A percentile compares a stretch with the other conserved stretches of the same genome.
phyloP scores from a whole-genome alignment of 2,113 vertebrate genomes.

The Mungos mungo region DNA sequence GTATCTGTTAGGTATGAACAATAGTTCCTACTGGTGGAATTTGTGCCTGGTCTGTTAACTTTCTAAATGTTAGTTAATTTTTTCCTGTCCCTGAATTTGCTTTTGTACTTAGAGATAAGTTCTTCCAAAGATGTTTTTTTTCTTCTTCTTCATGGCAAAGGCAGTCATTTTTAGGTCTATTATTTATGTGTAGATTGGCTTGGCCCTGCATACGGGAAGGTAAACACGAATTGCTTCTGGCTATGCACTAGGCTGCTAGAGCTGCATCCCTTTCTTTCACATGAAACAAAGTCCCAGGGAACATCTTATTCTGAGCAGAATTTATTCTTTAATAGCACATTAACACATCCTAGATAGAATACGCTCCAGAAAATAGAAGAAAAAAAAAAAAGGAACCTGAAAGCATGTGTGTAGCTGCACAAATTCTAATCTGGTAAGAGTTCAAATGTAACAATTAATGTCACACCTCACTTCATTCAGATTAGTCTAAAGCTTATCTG shows the following conservation, averaged over 20 bases:
- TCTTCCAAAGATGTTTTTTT: background rate
- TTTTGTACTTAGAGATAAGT: background rate
- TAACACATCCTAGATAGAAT: background rate
- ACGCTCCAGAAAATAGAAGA: conserved; percentile 27
- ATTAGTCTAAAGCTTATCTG: conserved; percentile 60
- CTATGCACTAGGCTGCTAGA: background rate
- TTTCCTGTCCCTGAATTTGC: background rate
- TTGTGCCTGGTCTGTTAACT: background rate
- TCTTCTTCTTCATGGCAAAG: background rate
- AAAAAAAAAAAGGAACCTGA: background rate
- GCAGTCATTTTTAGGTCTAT: background rate
- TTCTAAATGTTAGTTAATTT: background rate
- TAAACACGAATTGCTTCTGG: background rate
- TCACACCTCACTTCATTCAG: conserved; percentile 61
- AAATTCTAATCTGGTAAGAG: conserved; percentile 59
- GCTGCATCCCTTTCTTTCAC: background rate
- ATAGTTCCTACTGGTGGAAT: background rate
- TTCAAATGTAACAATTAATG: conserved; percentile 68
- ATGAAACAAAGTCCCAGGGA: background rate
- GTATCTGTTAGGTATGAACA: conserved; percentile 31
- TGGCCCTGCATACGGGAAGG: background rate
- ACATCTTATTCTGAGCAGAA: background rate
- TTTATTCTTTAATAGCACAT: conserved; percentile 22
- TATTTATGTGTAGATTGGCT: background rate
- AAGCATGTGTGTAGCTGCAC: background rate